Conservation (phyloP, 2,797 vertebrate genomes). For the Hylomyscus alleni region DNA sequence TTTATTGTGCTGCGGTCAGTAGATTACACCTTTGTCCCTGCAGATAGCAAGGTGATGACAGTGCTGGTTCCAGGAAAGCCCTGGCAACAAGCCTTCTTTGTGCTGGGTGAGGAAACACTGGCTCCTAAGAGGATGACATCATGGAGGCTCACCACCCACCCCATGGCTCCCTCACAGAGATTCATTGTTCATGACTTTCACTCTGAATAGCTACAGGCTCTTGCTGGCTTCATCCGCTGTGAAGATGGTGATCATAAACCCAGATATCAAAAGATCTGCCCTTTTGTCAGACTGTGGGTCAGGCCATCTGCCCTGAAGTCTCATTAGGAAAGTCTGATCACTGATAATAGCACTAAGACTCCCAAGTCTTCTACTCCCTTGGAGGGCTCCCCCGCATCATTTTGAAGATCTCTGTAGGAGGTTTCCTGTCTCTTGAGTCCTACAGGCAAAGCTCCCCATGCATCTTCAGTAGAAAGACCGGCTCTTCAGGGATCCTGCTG, state of each 20-base stretch:
- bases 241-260: slow-evolving; percentile 28
- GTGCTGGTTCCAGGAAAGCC: slow-evolving; percentile 68
- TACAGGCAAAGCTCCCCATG: background rate
- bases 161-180: slow-evolving; percentile 68
- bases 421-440: background rate
- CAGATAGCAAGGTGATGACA: slow-evolving; percentile 65
- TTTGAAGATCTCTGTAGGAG: background rate
- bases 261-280: slow-evolving; percentile 51
- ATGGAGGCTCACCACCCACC: slow-evolving; percentile 50
- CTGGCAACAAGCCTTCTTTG: slow-evolving; percentile 58
- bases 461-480: slow-evolving; percentile 28
- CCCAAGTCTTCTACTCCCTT: background rate
- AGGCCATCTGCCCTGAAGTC: slow-evolving; percentile 7
- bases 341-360: background rate
- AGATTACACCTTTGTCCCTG: slow-evolving; percentile 75
- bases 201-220: slow-evolving; percentile 54
- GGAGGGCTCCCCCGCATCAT: background rate
- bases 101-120: slow-evolving; percentile 61
- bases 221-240: slow-evolving; percentile 44
- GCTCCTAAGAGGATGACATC: slow-evolving; percentile 61
- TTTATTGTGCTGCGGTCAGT: slow-evolving; percentile 59
- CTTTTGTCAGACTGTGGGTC: slow-evolving; percentile 9
- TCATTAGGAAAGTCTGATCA: slow-evolving; percentile 57
- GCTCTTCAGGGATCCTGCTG: slow-evolving; percentile 15
- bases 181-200: slow-evolving; percentile 72